Percentiles rank a stretch among this genome's conserved stretches.
These are phyloP conservation scores for Meiosimyza platycephala DNA, from an alignment of 2,888 invertebrate genomes.

Conservation along the genomic window DNA sequence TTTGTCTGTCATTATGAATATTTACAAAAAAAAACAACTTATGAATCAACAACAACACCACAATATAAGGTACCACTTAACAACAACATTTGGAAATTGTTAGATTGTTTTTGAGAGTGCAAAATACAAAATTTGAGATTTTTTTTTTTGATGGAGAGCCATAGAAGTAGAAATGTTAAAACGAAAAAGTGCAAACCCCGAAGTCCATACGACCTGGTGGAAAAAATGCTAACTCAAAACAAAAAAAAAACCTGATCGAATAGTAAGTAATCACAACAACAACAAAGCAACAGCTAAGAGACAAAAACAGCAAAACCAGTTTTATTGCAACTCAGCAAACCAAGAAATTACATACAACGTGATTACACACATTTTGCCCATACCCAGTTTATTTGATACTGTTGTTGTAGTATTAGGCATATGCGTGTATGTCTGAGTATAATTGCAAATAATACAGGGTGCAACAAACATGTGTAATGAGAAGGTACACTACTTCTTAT, in stretches of 20 bases:
- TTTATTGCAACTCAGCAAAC: slow-evolving; percentile 58
- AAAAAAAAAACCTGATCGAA: slow-evolving; percentile 3
- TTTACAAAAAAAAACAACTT: slow-evolving; percentile 4
- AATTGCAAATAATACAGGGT: too few relatives aligned
- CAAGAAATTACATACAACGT: slow-evolving; percentile 58
- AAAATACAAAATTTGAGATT: not conserved
- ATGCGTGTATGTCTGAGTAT: slow-evolving; percentile 8
- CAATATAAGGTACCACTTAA: not conserved
- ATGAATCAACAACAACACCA: not conserved
- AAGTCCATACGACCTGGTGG: slow-evolving; percentile 49
- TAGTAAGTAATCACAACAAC: slow-evolving; percentile 6
- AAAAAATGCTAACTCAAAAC: slow-evolving; percentile 38
- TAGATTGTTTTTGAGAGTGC: slow-evolving; percentile 2
- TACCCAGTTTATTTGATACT: slow-evolving; percentile 16
- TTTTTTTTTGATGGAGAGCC: too few relatives aligned
- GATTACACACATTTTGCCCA: slow-evolving; percentile 32
- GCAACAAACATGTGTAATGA: too few relatives aligned
- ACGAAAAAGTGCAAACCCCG: slow-evolving; percentile 48
- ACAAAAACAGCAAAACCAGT: slow-evolving; percentile 50
- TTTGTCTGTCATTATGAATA: too few relatives aligned
- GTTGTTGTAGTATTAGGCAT: not conserved
- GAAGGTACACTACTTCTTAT: too few relatives aligned
- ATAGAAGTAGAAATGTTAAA: too few relatives aligned
- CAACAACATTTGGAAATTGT: slow-evolving; percentile 17
- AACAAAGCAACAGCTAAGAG: slow-evolving; percentile 27